Conservation (phyloP, 2,797 vertebrate species). For the Prunella strophiata region DNA sequence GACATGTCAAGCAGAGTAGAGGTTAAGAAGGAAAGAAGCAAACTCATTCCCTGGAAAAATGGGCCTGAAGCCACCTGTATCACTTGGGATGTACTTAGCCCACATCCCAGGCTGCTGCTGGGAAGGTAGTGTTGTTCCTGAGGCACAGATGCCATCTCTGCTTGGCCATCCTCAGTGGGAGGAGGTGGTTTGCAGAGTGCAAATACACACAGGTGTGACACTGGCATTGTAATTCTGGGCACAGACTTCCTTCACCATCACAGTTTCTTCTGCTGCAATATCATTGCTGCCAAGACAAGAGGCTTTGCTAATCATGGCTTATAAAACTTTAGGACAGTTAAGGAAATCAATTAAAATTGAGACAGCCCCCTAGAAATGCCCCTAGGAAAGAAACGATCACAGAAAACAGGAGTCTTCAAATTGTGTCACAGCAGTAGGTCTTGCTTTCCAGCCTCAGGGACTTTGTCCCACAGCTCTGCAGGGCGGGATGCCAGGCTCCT, state of each 20-base stretch:
- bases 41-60: neutral
- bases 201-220: neutral
- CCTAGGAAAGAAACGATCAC: neutral
- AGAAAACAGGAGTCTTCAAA: neutral
- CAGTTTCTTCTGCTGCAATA: neutral
- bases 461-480: neutral
- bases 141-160: neutral
- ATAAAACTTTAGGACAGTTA: neutral
- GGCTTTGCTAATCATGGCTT: neutral
- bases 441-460: neutral
- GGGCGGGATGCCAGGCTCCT: neutral
- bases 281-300: neutral
- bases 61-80: neutral
- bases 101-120: neutral
- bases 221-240: neutral
- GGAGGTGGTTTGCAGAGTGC: neutral
- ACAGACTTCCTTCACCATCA: neutral
- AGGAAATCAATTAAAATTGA: neutral
- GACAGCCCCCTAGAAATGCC: neutral
- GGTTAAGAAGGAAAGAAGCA: neutral
- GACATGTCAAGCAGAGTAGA: neutral
- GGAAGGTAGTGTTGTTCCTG: neutral
- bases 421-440: neutral
- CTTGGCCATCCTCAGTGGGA: neutral
- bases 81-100: neutral